Conservation (phyloP, 1,140 invertebrate species). For the Drosophila sturtevanti region DNA sequence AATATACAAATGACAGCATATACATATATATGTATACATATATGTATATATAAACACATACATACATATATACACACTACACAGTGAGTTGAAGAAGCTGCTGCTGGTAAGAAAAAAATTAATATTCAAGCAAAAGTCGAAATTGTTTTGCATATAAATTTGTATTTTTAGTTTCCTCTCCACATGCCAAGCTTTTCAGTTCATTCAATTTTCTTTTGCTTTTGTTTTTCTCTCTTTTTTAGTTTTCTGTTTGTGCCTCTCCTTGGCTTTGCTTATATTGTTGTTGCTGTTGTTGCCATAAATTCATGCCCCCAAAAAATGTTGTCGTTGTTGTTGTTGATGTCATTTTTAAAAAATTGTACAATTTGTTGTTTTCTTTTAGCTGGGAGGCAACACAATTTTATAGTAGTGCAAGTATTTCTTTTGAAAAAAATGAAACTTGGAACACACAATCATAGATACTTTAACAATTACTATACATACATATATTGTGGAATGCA, state of each 20-base stretch:
- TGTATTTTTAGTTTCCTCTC: slow-evolving; percentile 58
- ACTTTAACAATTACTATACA: too few species aligned
- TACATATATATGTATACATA: background rate
- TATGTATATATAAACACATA: slow-evolving; percentile 14
- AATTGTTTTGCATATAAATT: slow-evolving; percentile 72
- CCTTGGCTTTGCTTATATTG: slow-evolving; percentile 6
- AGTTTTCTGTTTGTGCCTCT: slow-evolving; percentile 16
- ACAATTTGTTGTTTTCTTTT: slow-evolving; percentile 19
- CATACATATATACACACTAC: background rate
- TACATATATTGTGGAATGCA: too few species aligned
- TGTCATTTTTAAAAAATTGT: slow-evolving; percentile 48
- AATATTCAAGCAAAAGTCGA: slow-evolving; percentile 62
- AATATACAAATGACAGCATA: background rate
- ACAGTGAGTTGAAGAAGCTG: slow-evolving; percentile 26
- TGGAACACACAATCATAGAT: background rate
- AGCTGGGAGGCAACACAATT: too few species aligned
- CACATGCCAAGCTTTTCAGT: slow-evolving; percentile 43
- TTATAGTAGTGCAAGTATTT: background rate
- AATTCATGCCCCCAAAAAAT: slow-evolving; percentile 56
- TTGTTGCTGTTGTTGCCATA: slow-evolving; percentile 39
- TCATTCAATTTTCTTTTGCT: slow-evolving; percentile 40
- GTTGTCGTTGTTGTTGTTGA: slow-evolving; percentile 64
- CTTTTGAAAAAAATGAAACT: background rate
- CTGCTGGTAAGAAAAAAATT: slow-evolving; percentile 52
- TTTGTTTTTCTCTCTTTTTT: slow-evolving; percentile 28